These are phyloP conservation scores for Yponomeuta evonymella DNA, from an alignment of 2,888 invertebrate species.

Conservation along the genomic window DNA sequence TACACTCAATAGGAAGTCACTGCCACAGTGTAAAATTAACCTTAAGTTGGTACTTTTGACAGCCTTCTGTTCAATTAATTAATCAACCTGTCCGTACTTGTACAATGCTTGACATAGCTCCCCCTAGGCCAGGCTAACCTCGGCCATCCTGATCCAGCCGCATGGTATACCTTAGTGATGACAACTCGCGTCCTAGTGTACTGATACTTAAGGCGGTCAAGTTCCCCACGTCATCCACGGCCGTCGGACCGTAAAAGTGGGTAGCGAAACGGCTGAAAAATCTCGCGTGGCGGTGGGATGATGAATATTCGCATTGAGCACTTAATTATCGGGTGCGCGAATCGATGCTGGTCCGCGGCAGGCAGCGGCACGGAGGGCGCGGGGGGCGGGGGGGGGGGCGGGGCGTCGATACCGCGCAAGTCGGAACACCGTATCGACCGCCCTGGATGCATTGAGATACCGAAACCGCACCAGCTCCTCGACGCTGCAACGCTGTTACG, in stretches of 20 bases:
- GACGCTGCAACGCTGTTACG: too few relatives aligned
- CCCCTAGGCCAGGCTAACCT: too few relatives aligned
- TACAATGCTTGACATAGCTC: too few relatives aligned
- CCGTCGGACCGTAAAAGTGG: neutral
- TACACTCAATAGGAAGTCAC: too few relatives aligned
- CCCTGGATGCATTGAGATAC: slow-evolving; percentile 69
- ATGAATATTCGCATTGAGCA: slow-evolving; percentile 18
- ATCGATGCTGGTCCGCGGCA: slow-evolving; percentile 60
- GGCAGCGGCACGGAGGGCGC: slow-evolving; percentile 42
- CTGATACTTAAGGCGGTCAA: too few relatives aligned
- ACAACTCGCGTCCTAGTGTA: too few relatives aligned
- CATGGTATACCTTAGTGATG: too few relatives aligned
- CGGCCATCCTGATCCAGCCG: too few relatives aligned
- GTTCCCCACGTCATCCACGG: neutral
- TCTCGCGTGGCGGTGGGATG: neutral
- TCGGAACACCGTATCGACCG: slow-evolving; percentile 62
- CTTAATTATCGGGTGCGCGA: slow-evolving; percentile 55
- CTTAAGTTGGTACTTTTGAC: too few relatives aligned
- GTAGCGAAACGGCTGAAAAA: neutral
- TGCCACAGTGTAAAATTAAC: too few relatives aligned
- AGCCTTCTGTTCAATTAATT: too few relatives aligned
- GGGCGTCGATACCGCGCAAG: slow-evolving; percentile 60
- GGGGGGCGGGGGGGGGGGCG: slow-evolving; percentile 38
- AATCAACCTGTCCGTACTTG: too few relatives aligned
- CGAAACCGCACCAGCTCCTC: slow-evolving; percentile 16